phyloP scores from a whole-genome alignment of 2,113 vertebrate species.

The Vicugna pacos region DNA sequence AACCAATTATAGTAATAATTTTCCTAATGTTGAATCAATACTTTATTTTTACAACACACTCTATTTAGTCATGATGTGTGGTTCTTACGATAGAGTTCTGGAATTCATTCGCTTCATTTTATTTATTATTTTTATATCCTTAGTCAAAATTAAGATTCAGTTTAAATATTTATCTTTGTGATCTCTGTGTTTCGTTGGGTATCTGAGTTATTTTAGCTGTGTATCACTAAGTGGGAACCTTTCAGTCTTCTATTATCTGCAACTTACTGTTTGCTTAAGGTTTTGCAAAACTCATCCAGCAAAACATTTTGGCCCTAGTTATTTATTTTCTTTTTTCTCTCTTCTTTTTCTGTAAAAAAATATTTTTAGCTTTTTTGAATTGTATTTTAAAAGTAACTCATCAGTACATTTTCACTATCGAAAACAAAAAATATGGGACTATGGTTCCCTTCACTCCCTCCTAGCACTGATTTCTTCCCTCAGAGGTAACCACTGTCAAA shows the following conservation, averaged over 20 bases:
- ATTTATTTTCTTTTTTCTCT: background rate
- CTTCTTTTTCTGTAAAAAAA: background rate
- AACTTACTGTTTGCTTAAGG: background rate
- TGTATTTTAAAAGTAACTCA: background rate
- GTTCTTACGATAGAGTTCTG: background rate
- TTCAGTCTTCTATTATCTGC: background rate
- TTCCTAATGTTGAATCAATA: background rate
- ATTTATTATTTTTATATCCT: background rate
- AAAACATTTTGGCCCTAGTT: background rate
- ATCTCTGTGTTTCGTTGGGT: background rate
- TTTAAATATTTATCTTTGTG: background rate
- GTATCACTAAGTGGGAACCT: background rate
- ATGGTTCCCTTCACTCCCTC: background rate
- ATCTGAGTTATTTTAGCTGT: background rate
- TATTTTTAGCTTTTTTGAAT: background rate
- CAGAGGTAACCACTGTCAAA: background rate
- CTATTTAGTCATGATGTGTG: background rate
- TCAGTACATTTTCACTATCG: background rate
- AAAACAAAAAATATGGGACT: background rate
- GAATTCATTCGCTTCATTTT: background rate
- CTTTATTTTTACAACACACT: background rate
- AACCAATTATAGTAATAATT: background rate
- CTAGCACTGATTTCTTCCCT: background rate
- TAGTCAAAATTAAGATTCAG: background rate
- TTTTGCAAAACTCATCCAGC: background rate